Conservation (phyloP, 2,113 vertebrate genomes). For the Columbina picui region DNA sequence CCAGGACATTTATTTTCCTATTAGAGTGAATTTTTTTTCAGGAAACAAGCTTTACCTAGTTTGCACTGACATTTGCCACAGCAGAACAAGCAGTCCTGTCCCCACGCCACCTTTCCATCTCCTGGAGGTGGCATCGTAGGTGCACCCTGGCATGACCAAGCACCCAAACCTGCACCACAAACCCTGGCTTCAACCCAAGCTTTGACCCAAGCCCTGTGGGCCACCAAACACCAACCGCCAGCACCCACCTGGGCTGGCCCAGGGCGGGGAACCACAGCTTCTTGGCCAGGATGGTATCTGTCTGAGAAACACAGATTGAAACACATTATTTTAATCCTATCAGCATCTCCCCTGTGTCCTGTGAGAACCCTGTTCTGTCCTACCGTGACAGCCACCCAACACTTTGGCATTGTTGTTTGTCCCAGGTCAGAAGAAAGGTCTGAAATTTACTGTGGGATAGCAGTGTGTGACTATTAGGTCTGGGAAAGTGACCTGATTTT, state of each 20-base stretch:
- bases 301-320: not conserved
- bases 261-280: not conserved
- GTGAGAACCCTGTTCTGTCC: fast-evolving
- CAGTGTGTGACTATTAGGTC: not conserved
- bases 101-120: not conserved
- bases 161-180: not conserved
- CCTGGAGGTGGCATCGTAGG: not conserved
- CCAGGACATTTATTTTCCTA: not conserved
- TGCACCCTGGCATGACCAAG: not conserved
- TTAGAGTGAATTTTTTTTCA: not conserved
- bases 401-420: not conserved
- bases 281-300: not conserved
- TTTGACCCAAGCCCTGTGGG: not conserved
- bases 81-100: not conserved
- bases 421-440: not conserved
- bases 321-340: not conserved
- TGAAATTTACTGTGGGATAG: not conserved
- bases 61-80: not conserved
- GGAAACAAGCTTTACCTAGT: conserved; percentile 40
- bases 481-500: not conserved
- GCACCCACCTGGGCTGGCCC: not conserved
- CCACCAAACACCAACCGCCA: not conserved
- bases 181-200: not conserved
- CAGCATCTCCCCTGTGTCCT: not conserved
- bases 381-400: fast-evolving